Evolutionary conservation across 2,888 invertebrate genomes (phyloP), one percentile per base, ranked within the genome.

Genomic region (Drosophila hamatofila): DNA sequence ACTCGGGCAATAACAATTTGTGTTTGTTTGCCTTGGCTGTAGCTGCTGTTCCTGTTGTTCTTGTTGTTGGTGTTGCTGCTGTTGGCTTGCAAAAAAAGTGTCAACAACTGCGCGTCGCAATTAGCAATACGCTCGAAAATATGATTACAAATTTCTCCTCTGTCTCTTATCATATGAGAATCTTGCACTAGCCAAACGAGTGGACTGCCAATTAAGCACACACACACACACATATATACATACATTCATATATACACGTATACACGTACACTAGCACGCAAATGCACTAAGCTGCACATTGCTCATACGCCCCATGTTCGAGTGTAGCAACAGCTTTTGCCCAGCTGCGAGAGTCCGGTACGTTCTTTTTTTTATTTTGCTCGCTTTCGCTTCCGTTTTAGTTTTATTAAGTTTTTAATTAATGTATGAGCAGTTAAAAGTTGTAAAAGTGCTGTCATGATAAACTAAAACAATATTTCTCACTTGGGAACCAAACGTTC

Each of bases 401-500:
- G 67, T 76, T 89, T 80, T 89, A 82, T 89, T 84, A 88, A 89
- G 88, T 86, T 89, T 86, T 86, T 89, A 86, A 86, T 86, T 86
- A 86, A 86, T 89, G 90, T 86, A 86, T 78, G 86, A 89, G 86
- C 86, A 85, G 86, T 86, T 86, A 85, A 86, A 89, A 85, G 86
- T 86, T 86, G 90, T 82, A 88, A 85, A 80, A 89, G 83, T 88
- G 76, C 88, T 85, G 90, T 88, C 88, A 88, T 85, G 90, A 86
- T 86, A 86, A 86, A 89, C 86, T 86, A 85, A 89, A 88, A 89
- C 88, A 88, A 89, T 86, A 86, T 86, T 89, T 86, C 86, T 86
- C 86, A 72, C 75, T 85, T 75, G 89, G 88, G 88, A 72, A 55
- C 59, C 66, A 39, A 66, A 14, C 37, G 44, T 18, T 52, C 55